Evolutionary conservation across 2,888 invertebrate genomes (phyloP), one percentile per base, ranked within the genome.

Genomic region (Oeneis ivallda): DNA sequence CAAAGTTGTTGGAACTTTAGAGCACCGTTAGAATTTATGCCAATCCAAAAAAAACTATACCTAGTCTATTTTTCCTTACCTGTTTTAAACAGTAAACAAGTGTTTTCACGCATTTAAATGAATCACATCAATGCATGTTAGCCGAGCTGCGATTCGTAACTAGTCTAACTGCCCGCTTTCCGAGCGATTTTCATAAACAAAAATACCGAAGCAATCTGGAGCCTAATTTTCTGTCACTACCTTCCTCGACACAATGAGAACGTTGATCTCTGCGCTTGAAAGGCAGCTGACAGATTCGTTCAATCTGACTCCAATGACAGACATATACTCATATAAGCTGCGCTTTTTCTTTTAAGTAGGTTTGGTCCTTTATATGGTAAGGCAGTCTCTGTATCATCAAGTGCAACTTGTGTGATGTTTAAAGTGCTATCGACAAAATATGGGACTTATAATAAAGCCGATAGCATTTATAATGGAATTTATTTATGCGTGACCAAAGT

Each of bases 141-240:
- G n/a, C n/a, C n/a, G n/a, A n/a, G n/a, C n/a, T n/a, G n/a, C n/a
- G n/a, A n/a, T n/a, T 56, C 64, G 70, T 71, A 74, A 74, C 74
- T 79, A 77, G 76, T 74, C 77, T 76, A 70, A 72, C 79, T 86
- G 85, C 86, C 87, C 89, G 87, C 85, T 84, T 86, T 83, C 79
- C 81, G 78, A 79, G 70, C 77, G 73, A 71, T 84, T 83, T 82
- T 77, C 81, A 83, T 79, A 86, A 85, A 87, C 88, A 85, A 89
- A 91, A 90, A 91, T 89, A 91, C 83, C 85, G 75, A 79, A 79
- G 88, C 89, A 91, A 90, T 91, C 81, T 80, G 80, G 81, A 84
- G 85, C 88, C 87, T 84, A 89, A 90, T 91, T 90, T 83, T 81
- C 87, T 91, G 89, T 87, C 89, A 85, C 86, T 87, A 85, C 82